Evolutionary conservation across 2,888 invertebrate species (phyloP).

Genomic region (Caenorhabditis becei): DNA sequence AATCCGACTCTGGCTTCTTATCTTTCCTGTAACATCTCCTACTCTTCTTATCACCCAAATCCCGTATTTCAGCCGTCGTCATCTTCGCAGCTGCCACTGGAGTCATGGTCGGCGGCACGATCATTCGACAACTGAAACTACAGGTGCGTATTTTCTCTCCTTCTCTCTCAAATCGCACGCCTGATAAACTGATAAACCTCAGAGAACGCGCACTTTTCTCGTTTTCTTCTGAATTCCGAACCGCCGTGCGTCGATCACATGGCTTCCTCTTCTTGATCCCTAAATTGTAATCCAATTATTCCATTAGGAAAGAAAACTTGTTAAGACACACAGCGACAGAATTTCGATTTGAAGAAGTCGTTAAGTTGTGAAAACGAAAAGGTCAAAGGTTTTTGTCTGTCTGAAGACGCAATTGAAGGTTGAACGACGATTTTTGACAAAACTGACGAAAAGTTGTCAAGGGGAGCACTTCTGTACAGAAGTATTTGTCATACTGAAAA

Average conservation of each 20-base stretch:
- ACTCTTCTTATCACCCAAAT: not conserved
- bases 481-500: no score
- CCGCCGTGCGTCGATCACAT: slow-evolving; percentile 37
- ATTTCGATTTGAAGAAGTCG: not conserved
- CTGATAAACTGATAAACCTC: slow-evolving; percentile 2
- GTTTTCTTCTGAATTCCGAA: not conserved
- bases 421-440: no score
- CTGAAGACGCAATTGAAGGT: not conserved
- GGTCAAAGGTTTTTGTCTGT: slow-evolving; percentile 16
- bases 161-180: not conserved
- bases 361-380: slow-evolving; percentile 11
- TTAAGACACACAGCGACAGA: slow-evolving; percentile 13
- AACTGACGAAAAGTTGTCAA: not conserved
- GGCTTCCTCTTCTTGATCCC: slow-evolving; percentile 40
- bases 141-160: slow-evolving; percentile 63
- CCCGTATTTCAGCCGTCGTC: slow-evolving; percentile 74
- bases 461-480: no score
- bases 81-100: slow-evolving; percentile 81
- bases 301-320: slow-evolving; percentile 44
- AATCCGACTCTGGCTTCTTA: slow-evolving; percentile 79
- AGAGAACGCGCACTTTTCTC: slow-evolving; percentile 8
- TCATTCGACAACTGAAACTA: slow-evolving; percentile 78
- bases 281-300: slow-evolving; percentile 54
- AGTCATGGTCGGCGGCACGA: slow-evolving; percentile 80
- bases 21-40: slow-evolving; percentile 73